Percentiles rank a stretch among this genome's conserved stretches.
phyloP scores from a whole-genome alignment of 2,797 vertebrate genomes.

The Gorsachius magnificus region DNA sequence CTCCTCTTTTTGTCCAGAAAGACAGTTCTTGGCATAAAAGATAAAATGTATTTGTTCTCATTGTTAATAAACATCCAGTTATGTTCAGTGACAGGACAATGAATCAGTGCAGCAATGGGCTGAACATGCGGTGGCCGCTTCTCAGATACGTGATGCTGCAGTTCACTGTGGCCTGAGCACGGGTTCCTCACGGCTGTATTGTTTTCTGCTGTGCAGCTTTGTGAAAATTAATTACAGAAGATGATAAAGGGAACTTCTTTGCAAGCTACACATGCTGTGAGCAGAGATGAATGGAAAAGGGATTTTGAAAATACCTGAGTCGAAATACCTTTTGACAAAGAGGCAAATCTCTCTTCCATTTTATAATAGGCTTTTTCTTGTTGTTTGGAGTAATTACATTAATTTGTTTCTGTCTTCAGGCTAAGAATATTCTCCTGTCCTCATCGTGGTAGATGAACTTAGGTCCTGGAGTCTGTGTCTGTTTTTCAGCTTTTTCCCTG shows the following conservation, averaged over 20 bases:
- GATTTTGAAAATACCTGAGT: constrained; percentile 15
- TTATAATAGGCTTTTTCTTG: neutral
- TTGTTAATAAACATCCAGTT: neutral
- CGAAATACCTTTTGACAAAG: neutral
- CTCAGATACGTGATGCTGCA: neutral
- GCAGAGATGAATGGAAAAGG: constrained; percentile 13
- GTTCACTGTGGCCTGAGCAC: neutral
- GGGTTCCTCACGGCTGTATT: neutral
- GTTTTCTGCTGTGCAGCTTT: constrained; percentile 5
- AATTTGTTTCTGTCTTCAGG: neutral
- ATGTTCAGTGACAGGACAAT: neutral
- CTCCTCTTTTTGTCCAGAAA: neutral
- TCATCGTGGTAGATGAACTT: neutral
- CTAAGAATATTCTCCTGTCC: neutral
- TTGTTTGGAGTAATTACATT: neutral
- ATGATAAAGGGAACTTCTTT: neutral
- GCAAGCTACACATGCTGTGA: neutral
- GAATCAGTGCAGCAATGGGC: neutral
- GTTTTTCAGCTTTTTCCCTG: neutral
- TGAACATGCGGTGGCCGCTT: neutral
- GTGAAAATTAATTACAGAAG: neutral
- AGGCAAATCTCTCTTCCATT: neutral
- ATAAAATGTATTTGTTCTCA: neutral
- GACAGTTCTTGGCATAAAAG: neutral
- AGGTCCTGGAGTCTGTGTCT: neutral